Conservation (phyloP, 2,797 vertebrate genomes). For the Phrynocephalus guinanensis region DNA sequence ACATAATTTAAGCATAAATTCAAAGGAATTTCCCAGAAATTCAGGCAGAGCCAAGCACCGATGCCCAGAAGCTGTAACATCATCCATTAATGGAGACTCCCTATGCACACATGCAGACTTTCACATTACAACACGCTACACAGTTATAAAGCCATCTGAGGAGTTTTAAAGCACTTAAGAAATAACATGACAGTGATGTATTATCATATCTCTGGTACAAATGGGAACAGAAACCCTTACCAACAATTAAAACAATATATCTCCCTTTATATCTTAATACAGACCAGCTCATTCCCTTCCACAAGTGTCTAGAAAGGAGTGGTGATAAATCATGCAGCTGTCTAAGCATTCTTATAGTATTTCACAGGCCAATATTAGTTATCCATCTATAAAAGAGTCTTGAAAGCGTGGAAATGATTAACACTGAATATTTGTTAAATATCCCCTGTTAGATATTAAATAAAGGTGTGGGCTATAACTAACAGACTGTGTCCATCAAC, state of each 20-base stretch:
- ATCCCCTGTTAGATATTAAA: background rate
- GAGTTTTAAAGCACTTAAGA: conserved; percentile 34
- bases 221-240: conserved; percentile 8
- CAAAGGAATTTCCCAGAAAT: conserved; percentile 9
- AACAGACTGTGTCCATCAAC: background rate
- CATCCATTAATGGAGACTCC: conserved; percentile 24
- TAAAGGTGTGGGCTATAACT: conserved; percentile 1
- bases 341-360: background rate
- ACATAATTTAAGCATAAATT: conserved; percentile 7
- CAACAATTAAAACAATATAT: conserved; percentile 28
- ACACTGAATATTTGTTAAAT: conserved; percentile 4
- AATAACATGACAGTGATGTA: conserved; percentile 40
- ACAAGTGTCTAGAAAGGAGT: background rate
- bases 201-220: conserved; percentile 26
- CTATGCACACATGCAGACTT: background rate
- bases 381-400: background rate
- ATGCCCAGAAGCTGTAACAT: conserved; percentile 7
- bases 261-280: conserved; percentile 15
- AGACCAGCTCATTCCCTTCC: conserved; percentile 12
- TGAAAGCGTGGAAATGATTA: conserved; percentile 19
- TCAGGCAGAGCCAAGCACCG: background rate
- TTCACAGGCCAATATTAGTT: background rate
- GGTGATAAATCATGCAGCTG: conserved; percentile 18
- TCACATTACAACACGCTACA: conserved; percentile 20
- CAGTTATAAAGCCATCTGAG: conserved; percentile 23